phyloP scores from a whole-genome alignment of 2,888 invertebrate species.

The Apamea monoglypha region DNA sequence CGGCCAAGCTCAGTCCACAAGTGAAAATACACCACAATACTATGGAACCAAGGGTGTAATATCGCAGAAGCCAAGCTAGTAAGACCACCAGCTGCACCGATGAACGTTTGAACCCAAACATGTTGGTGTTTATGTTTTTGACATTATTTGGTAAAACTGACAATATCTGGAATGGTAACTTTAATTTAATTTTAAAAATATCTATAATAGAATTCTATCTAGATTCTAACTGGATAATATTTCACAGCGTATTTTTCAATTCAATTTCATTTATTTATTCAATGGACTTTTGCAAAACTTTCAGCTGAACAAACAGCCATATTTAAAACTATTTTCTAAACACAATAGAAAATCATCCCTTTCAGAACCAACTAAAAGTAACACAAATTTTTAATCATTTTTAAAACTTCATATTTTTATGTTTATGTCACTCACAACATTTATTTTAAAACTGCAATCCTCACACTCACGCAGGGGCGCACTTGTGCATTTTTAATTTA shows the following conservation, averaged over 20 bases:
- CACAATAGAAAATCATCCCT: conserved; percentile 17
- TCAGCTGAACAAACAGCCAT: not conserved
- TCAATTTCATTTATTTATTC: conserved; percentile 18
- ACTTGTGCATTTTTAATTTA: conserved; percentile 67
- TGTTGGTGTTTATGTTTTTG: conserved; percentile 71
- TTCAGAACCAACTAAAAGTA: conserved; percentile 9
- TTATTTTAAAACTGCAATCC: conserved; percentile 64
- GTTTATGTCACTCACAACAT: conserved; percentile 52
- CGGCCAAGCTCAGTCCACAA: conserved; percentile 66
- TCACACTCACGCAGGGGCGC: conserved; percentile 69
- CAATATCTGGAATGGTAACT: conserved; percentile 32
- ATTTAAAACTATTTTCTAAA: conserved; percentile 19
- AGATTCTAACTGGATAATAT: not conserved
- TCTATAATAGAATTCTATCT: not conserved
- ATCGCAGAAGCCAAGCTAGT: conserved; percentile 76
- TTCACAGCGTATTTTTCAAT: not conserved
- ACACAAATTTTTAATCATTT: conserved; percentile 43
- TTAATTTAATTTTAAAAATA: conserved; percentile 1
- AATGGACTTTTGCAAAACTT: conserved; percentile 28
- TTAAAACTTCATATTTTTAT: conserved; percentile 20
- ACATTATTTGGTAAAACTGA: conserved; percentile 65
- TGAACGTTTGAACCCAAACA: conserved; percentile 85
- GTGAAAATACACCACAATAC: conserved; percentile 76
- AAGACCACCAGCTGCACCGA: conserved; percentile 75
- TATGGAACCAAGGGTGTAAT: conserved; percentile 77